Evolutionary conservation across 2,797 vertebrate species (phyloP).

Genomic region (Pipistrellus kuhlii): DNA sequence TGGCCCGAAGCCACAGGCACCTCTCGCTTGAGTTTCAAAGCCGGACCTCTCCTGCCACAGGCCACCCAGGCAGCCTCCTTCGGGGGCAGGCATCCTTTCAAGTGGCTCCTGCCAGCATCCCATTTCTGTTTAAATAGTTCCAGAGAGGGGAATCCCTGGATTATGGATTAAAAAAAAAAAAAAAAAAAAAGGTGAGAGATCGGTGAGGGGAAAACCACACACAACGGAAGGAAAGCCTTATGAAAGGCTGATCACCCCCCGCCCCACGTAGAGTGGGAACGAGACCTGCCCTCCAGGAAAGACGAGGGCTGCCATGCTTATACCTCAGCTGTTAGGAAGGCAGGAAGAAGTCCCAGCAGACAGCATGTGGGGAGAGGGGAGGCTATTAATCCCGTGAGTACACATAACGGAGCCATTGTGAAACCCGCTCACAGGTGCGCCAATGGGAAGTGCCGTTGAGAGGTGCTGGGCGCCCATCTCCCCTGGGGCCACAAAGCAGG

Average conservation of each 20-base stretch:
- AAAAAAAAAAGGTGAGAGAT: background rate
- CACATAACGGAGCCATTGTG: background rate
- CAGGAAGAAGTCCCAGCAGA: background rate
- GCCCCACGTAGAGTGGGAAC: background rate
- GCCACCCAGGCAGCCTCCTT: background rate
- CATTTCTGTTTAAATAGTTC: slow-evolving; percentile 52
- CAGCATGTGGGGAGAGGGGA: background rate
- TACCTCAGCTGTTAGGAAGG: background rate
- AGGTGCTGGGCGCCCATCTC: background rate
- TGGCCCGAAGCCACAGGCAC: background rate
- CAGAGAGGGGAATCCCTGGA: slow-evolving; percentile 48
- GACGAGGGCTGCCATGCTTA: background rate
- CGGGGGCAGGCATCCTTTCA: background rate
- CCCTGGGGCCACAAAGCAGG: background rate
- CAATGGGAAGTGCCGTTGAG: background rate
- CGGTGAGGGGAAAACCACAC: slow-evolving; percentile 11
- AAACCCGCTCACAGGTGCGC: background rate
- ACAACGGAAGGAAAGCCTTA: background rate
- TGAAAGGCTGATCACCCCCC: background rate
- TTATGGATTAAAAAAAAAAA: slow-evolving; percentile 6
- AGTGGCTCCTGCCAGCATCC: background rate
- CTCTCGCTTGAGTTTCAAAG: background rate
- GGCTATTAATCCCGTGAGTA: background rate
- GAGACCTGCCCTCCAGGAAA: background rate
- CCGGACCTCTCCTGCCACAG: background rate